Evolutionary conservation across 1,140 invertebrate species (phyloP).

Genomic region (Littorina saxatilis): DNA sequence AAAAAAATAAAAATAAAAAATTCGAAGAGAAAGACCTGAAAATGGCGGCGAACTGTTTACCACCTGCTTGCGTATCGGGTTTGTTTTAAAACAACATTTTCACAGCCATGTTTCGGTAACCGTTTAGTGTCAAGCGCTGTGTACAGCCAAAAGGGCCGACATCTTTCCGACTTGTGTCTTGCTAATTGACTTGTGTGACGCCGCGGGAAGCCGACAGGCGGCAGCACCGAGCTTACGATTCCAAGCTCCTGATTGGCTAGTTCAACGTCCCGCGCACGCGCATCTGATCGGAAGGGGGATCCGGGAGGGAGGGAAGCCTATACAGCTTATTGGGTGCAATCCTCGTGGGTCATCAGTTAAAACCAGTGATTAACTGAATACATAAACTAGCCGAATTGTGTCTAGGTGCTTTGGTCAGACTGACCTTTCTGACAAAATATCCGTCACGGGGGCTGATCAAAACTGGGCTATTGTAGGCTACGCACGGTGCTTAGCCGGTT

Average conservation of each 20-base stretch:
- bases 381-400: neutral
- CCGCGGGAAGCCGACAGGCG: conserved; percentile 28
- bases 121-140: conserved; percentile 31
- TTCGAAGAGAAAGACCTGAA: neutral
- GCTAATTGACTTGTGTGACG: conserved; percentile 34
- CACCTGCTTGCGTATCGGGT: conserved; percentile 39
- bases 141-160: neutral
- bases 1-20: conserved; percentile 1
- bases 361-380: neutral
- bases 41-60: conserved; percentile 26
- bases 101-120: conserved; percentile 35
- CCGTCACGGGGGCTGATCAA: too few relatives aligned
- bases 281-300: conserved; percentile 11
- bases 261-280: conserved; percentile 25
- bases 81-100: conserved; percentile 43
- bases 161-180: neutral
- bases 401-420: neutral
- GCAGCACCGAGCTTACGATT: conserved; percentile 30
- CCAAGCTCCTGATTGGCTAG: conserved; percentile 25
- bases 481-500: too few relatives aligned
- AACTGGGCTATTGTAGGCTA: too few relatives aligned
- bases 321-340: too few relatives aligned
- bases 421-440: too few relatives aligned
- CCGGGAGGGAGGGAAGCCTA: neutral
- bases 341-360: conserved; percentile 19